Conservation (phyloP, 2,797 vertebrate species). For the Cichlasoma orientale region DNA sequence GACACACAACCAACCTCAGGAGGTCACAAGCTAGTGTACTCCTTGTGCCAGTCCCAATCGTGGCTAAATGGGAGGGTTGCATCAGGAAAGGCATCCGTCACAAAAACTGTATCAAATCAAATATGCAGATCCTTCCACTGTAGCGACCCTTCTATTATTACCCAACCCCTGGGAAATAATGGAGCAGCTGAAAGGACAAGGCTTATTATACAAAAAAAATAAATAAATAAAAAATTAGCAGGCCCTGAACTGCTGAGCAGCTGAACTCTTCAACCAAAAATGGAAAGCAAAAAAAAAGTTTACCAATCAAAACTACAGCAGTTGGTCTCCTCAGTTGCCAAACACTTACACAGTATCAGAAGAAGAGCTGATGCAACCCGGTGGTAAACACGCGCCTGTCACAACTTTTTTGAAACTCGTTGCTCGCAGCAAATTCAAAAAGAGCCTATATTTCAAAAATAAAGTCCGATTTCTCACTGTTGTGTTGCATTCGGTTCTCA, state of each 20-base stretch:
- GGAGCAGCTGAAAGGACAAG: not conserved
- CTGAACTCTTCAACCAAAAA: not conserved
- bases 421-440: not conserved
- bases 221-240: no score
- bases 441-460: fast-evolving
- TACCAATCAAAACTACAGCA: not conserved
- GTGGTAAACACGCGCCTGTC: not conserved
- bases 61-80: not conserved
- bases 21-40: not conserved
- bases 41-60: not conserved
- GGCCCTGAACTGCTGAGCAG: not conserved
- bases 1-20: not conserved
- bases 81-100: not conserved
- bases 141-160: no score
- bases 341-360: not conserved
- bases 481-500: not conserved
- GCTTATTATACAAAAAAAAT: not conserved
- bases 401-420: not conserved
- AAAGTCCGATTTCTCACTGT: not conserved
- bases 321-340: not conserved
- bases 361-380: not conserved
- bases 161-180: not conserved
- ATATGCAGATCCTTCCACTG: not conserved
- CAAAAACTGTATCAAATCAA: not conserved
- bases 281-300: not conserved